Evolutionary conservation across 2,888 invertebrate genomes (phyloP), one percentile per base, ranked within the genome.

Genomic region (Geophilus truncorum): DNA sequence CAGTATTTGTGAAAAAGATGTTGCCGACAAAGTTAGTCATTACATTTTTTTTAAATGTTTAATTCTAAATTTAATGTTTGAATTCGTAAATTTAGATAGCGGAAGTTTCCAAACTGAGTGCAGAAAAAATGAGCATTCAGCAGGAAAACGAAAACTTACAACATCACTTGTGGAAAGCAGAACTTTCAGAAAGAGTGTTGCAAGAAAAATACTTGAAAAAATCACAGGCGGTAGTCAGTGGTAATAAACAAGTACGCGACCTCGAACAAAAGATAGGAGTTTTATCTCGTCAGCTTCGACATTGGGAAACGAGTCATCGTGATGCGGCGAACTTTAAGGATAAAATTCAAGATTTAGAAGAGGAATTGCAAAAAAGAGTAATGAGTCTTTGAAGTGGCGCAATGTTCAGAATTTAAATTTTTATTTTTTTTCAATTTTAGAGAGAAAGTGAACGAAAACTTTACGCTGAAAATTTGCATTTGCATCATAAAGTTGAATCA

Each of bases 401-500:
- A 51, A n/a, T 18, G 18, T 51, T 51, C 1, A 1, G 15, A 18
- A n/a, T 7, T 15, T n/a, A 51, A 51, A 70, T 25, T 25, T 28
- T 4, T 25, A 70, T 70, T 36, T 32, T 32, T 25, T 25, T 28
- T 4, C 10, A 70, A 25, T 36, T 32, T 32, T 18, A 81, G 81
- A 78, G 79, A 30, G 81, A 80, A 23, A 75, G 23, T 21, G 81
- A 81, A 78, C 70, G 80, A 15, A 77, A 80, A 21, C 79, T 81
- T 0, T 78, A 62, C 70, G 81, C 81, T 32, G 81, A 81, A 45
- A 81, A 81, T 40, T 78, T 81, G 12, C 80, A 81, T 40, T 51
- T 80, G 70, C 81, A 80, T 77, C 81, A 81, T 57, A 81, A 81
- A 36, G 79, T 80, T 40, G 81, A 81, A 78, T 80, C 77, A 1